Conservation (phyloP, 2,797 vertebrate genomes). For the Poecilia velifera region DNA sequence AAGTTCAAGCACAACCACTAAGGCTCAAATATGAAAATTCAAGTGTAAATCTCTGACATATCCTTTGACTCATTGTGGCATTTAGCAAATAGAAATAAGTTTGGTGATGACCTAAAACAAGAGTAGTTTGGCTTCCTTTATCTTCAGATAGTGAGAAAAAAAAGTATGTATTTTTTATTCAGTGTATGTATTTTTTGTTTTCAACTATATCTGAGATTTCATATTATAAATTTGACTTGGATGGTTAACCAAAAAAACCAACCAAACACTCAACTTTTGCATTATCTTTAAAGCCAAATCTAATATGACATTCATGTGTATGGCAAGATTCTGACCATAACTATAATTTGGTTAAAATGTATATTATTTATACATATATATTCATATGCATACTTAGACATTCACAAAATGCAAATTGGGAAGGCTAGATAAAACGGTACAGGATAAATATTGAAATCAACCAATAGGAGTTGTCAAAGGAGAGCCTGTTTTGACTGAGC, state of each 20-base stretch:
- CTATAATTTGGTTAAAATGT: neutral
- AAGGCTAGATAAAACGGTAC: slow-evolving; percentile 16
- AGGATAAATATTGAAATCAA: slow-evolving; percentile 39
- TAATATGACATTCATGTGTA: neutral
- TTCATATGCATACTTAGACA: neutral
- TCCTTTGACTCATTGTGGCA: too few species aligned
- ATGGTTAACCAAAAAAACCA: too few species aligned
- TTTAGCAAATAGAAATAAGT: too few species aligned
- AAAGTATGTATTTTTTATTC: too few species aligned
- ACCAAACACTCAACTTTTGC: neutral
- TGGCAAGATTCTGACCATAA: neutral
- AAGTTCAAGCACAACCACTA: too few species aligned
- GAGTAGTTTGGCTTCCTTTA: too few species aligned
- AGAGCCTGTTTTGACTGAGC: slow-evolving; percentile 35
- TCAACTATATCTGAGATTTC: too few species aligned
- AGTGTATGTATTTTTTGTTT: too few species aligned
- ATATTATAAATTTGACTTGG: too few species aligned
- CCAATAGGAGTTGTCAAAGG: slow-evolving; percentile 15
- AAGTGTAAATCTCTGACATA: too few species aligned
- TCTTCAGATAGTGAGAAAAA: too few species aligned
- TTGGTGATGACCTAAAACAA: neutral
- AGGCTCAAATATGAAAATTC: too few species aligned
- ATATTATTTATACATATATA: neutral
- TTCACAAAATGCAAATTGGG: neutral
- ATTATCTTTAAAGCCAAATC: neutral